Base-by-base conservation (phyloP, 2,888 invertebrate species). In the Hyalella azteca region DNA sequence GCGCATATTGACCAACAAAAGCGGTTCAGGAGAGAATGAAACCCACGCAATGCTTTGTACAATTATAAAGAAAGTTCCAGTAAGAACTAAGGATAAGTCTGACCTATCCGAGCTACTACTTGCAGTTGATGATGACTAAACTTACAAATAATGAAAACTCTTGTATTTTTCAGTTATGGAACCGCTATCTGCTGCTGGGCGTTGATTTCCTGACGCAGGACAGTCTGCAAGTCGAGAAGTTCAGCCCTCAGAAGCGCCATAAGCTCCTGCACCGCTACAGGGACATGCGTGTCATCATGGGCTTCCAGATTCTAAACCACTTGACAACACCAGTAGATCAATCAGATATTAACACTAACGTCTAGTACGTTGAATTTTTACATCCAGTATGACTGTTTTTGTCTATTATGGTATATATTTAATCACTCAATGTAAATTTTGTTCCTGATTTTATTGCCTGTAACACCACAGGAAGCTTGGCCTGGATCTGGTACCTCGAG, bases 281-380 rank as follows among this genome's bases (percentile, higher is more conserved):
- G 1, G 95, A 96, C 86, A 95, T 97, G 96, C 91, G 97, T 79
- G 95, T 96, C 2, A 90, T 93, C 22, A 96, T 97, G 92, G 97
- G 96, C 40, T 93, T 95, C 87, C 95, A 96, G 87, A 94, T 97
- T 85, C 90, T 97, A n/a, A n/a, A n/a, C n/a, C n/a, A n/a, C n/a
- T n/a, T n/a, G n/a, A n/a, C n/a, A n/a, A n/a, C n/a, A n/a, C n/a
- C n/a, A n/a, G n/a, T n/a, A n/a, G n/a, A n/a, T n/a, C n/a, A n/a
- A n/a, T n/a, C n/a, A n/a, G n/a, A n/a, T 13, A 93, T 94, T 32
- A n/a, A n/a, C n/a, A n/a, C n/a, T n/a, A n/a, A n/a, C n/a, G n/a
- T n/a, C 84, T 79, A n/a, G 54, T 13, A 13, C 26, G 22, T 1
- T 9, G 26, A n/a, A n/a, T n/a, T n/a, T n/a, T n/a, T n/a, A n/a